Evolutionary conservation across 2,113 vertebrate genomes (phyloP), one percentile per base, ranked within the genome.

Genomic region (Climacteris rufus): DNA sequence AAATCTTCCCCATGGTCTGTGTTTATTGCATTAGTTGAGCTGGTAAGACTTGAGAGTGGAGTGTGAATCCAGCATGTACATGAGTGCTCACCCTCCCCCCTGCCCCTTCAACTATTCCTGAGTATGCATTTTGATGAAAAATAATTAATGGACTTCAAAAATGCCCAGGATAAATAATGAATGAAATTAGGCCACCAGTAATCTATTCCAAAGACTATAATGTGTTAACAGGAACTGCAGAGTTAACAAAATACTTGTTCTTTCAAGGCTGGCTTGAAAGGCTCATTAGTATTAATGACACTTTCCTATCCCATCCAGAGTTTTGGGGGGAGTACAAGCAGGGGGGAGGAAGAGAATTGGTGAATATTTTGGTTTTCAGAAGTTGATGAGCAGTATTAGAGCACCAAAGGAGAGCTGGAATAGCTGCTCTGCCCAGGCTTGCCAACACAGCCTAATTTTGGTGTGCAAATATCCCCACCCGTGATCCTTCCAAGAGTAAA

Each of bases 111-210:
- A 16, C 54, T 30, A 4, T 79, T 77, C 27, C 33, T 87, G 50
- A 6, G 6, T 94, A 90, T 83, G 70, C n/a, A 30, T 94, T 84
- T 91, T 72, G 70, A 70, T 91, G 77, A 76, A 88, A 83, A 94
- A 69, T 89, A 87, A 82, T 94, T 87, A 89, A 78, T 66, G 60
- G 65, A 64, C 40, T 94, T 81, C 7, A 87, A 71, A 91, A 93
- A 90, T 69, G 28, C 8, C 13, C 12, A n/a, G n/a, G 70, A 79
- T 89, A 94, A 87, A 89, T 95, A 94, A 96, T 69, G 66, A 96
- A 89, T n/a, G 30, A 90, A 91, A 89, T 82, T 64, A 85, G 25
- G 23, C n/a, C 87, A 30, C 75, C 33, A 60, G 20, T 79, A 82
- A 85, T 78, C 87, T 91, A 53, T 82, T 95, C 70, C 39, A 80